Evolutionary conservation across 1,140 invertebrate species (phyloP).

Genomic region (Drosophila setifemur): DNA sequence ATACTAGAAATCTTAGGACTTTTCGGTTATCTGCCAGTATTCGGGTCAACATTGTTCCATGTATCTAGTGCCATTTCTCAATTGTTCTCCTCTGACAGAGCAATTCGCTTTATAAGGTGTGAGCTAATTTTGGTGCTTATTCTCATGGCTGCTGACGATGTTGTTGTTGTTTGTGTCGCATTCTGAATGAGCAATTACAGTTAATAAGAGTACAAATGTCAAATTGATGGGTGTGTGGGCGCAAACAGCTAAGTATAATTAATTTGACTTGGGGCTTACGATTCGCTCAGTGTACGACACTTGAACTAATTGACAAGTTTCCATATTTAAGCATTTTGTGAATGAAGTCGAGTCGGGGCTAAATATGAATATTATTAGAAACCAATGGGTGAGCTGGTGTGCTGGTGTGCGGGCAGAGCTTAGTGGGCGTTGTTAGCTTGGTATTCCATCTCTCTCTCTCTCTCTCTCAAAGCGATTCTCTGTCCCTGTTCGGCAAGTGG

Average conservation of each 20-base stretch:
- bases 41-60: neutral
- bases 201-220: conserved; percentile 58
- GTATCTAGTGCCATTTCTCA: neutral
- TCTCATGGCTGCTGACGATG: neutral
- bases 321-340: conserved; percentile 71
- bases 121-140: conserved; percentile 18
- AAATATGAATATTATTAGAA: conserved; percentile 73
- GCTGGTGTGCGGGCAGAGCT: conserved; percentile 25
- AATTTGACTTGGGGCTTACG: conserved; percentile 54
- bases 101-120: conserved; percentile 4
- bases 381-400: conserved; percentile 39
- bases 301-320: conserved; percentile 80
- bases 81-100: neutral
- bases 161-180: conserved; percentile 17
- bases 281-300: conserved; percentile 69
- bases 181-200: conserved; percentile 69
- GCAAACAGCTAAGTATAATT: conserved; percentile 61
- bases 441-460: neutral
- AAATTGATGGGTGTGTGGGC: conserved; percentile 33
- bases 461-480: conserved; percentile 9
- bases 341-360: conserved; percentile 45
- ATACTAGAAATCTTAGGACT: neutral
- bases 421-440: conserved; percentile 51
- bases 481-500: conserved; percentile 4
- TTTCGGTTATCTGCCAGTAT: neutral